Conservation (phyloP, 37 sponge, comb jelly and placozoan genomes). For the Geodia barretti region DNA sequence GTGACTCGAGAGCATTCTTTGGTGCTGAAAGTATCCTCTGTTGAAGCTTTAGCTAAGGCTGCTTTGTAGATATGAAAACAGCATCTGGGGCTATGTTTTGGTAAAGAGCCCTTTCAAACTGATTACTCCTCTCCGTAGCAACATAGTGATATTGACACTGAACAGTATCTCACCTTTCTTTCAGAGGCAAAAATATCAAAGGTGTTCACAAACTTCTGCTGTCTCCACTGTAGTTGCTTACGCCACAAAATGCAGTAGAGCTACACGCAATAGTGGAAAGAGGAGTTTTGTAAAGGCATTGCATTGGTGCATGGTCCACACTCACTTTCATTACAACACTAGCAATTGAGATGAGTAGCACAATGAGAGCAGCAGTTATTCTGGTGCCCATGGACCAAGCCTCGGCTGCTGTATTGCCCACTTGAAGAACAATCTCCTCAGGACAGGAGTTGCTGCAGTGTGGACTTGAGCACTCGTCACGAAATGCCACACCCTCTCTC, state of each 20-base stretch:
- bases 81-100: too few relatives aligned
- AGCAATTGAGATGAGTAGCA: not conserved
- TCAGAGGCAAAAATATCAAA: too few relatives aligned
- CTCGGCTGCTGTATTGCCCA: not conserved
- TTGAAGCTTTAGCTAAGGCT: too few relatives aligned
- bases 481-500: not conserved
- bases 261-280: not conserved
- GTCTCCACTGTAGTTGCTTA: not conserved
- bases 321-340: not conserved
- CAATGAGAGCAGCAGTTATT: not conserved
- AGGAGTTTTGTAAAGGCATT: too few relatives aligned
- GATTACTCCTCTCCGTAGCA: too few relatives aligned
- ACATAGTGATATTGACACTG: too few relatives aligned
- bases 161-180: too few relatives aligned
- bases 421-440: not conserved
- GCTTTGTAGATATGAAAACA: too few relatives aligned
- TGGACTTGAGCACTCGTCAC: not conserved
- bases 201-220: not conserved
- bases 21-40: too few relatives aligned
- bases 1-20: too few relatives aligned
- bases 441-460: not conserved
- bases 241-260: not conserved
- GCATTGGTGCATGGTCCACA: too few relatives aligned
- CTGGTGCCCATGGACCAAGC: not conserved
- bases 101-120: too few relatives aligned